These are phyloP conservation scores for Ruditapes philippinarum DNA, from an alignment of 1,140 invertebrate species.

Conservation along the genomic window DNA sequence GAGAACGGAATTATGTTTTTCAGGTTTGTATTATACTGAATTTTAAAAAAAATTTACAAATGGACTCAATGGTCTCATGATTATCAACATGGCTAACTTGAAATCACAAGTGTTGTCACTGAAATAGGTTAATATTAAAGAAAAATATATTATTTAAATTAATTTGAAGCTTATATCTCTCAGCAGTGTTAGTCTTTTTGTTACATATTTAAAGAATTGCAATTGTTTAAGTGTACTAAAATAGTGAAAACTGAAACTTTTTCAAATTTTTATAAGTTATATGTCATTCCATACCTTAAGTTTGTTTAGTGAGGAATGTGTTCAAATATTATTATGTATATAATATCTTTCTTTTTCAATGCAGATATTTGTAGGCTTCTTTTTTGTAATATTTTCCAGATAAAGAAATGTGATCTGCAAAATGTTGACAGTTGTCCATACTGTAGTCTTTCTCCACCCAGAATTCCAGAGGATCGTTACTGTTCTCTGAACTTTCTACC, in stretches of 20 bases:
- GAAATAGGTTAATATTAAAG: no score
- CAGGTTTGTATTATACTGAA: not conserved
- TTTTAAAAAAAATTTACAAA: not conserved
- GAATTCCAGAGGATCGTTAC: conserved; percentile 24
- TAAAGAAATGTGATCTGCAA: not conserved
- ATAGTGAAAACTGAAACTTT: not conserved
- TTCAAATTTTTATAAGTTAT: not conserved
- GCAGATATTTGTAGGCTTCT: not conserved
- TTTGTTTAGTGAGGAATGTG: not conserved
- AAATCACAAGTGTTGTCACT: no score
- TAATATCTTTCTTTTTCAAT: not conserved
- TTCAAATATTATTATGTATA: not conserved
- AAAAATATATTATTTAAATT: no score
- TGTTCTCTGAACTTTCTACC: not conserved
- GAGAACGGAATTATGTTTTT: not conserved
- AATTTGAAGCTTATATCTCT: no score
- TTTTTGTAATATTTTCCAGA: not conserved
- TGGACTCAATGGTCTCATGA: not conserved
- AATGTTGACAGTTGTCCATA: not conserved
- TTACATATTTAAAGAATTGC: no score
- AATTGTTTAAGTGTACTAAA: no score
- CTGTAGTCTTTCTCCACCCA: conserved; percentile 14
- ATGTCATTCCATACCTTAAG: not conserved
- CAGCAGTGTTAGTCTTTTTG: no score
- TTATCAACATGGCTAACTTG: no score